Evolutionary conservation across 2,888 invertebrate genomes (phyloP).

Genomic region (Nomada lathburiana): DNA sequence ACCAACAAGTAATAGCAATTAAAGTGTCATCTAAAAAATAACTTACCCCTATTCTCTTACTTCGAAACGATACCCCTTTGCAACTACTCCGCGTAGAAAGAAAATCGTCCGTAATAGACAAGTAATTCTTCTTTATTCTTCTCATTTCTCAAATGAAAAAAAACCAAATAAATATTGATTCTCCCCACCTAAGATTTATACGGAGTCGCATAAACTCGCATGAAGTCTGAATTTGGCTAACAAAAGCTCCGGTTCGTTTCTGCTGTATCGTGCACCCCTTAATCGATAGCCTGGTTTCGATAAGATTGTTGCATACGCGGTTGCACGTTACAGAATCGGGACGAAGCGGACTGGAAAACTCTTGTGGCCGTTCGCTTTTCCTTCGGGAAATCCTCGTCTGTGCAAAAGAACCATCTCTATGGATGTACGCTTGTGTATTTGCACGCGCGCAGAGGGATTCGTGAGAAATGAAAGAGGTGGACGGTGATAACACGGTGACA

Average conservation of each 20-base stretch:
- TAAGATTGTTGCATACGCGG: constrained; percentile 43
- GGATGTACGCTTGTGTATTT: not conserved
- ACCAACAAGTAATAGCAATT: too few relatives aligned
- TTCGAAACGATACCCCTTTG: too few relatives aligned
- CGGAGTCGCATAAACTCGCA: too few relatives aligned
- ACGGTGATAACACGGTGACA: constrained; percentile 14
- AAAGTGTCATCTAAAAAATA: too few relatives aligned
- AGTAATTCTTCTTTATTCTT: too few relatives aligned
- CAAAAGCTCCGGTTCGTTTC: constrained; percentile 12
- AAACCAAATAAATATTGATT: too few relatives aligned
- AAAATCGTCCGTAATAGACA: too few relatives aligned
- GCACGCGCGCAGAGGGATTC: not conserved
- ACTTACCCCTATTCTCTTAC: too few relatives aligned
- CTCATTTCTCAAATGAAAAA: too few relatives aligned
- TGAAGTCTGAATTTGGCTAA: constrained; percentile 12
- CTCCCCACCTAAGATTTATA: too few relatives aligned
- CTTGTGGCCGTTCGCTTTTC: not conserved
- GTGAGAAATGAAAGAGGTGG: not conserved
- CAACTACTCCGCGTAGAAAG: too few relatives aligned
- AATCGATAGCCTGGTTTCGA: constrained; percentile 48
- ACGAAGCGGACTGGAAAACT: constrained; percentile 16
- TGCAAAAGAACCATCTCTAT: not conserved
- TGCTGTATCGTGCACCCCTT: not conserved
- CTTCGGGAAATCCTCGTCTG: constrained; percentile 4
- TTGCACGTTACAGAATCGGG: constrained; percentile 25